phyloP scores from a whole-genome alignment of 2,888 invertebrate genomes.

The Galeopsomyia nigrocyanea region DNA sequence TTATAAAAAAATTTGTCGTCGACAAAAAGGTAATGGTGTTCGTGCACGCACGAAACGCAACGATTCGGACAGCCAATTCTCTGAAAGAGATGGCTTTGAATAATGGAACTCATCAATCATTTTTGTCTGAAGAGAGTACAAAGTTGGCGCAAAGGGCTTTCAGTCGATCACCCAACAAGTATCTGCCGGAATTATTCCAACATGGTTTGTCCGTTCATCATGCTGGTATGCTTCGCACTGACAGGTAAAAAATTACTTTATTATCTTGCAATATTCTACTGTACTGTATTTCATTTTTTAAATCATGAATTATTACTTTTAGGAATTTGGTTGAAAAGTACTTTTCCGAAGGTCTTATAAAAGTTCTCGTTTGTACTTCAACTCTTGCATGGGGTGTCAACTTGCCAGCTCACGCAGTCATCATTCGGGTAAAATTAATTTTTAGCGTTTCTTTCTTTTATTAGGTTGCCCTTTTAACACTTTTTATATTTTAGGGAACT shows the following conservation, averaged over 20 bases:
- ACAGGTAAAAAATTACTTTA: slow-evolving; percentile 73
- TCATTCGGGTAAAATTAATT: slow-evolving; percentile 81
- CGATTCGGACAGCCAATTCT: slow-evolving; percentile 87
- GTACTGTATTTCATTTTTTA: too few relatives aligned
- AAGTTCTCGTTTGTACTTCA: slow-evolving; percentile 94
- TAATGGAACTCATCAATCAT: slow-evolving; percentile 79
- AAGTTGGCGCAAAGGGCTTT: slow-evolving; percentile 81
- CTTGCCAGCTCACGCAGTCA: slow-evolving; percentile 97
- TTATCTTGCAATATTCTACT: too few relatives aligned
- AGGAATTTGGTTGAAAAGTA: slow-evolving; percentile 89
- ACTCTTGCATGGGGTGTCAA: slow-evolving; percentile 99
- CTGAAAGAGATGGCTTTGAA: slow-evolving; percentile 86
- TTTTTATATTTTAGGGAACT: slow-evolving; percentile 79
- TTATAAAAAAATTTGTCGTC: background rate
- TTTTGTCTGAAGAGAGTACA: slow-evolving; percentile 77
- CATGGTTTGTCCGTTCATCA: slow-evolving; percentile 96
- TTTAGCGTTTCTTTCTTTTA: slow-evolving; percentile 2
- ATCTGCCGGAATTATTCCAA: slow-evolving; percentile 85
- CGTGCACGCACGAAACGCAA: slow-evolving; percentile 97
- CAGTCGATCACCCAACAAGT: slow-evolving; percentile 82
- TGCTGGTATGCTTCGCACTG: slow-evolving; percentile 92
- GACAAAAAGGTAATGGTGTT: slow-evolving; percentile 87
- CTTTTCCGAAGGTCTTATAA: slow-evolving; percentile 89
- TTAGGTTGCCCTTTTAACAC: background rate
- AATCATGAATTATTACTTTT: slow-evolving; percentile 48